phyloP scores from a whole-genome alignment of 2,113 vertebrate genomes.

The Calidris pugnax region DNA sequence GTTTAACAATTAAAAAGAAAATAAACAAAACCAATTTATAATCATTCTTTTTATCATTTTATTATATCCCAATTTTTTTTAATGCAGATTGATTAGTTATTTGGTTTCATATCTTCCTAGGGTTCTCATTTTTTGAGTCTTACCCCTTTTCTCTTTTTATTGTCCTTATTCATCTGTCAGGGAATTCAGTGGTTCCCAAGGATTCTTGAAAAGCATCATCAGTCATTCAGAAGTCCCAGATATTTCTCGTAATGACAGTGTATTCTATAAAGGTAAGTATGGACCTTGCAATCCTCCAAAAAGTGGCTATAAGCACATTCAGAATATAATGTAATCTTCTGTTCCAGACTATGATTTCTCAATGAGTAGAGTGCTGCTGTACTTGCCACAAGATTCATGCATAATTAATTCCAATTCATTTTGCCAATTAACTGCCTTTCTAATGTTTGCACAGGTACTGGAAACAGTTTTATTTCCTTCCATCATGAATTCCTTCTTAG shows the following conservation, averaged over 20 bases:
- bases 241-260: background rate
- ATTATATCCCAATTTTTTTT: background rate
- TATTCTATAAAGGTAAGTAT: background rate
- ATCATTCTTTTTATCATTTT: background rate
- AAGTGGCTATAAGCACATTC: background rate
- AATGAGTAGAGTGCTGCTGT: background rate
- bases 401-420: slow-evolving; percentile 37
- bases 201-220: background rate
- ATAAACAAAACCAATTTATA: background rate
- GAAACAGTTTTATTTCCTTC: background rate
- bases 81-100: background rate
- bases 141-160: background rate
- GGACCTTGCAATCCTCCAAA: background rate
- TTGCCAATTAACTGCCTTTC: slow-evolving; percentile 19
- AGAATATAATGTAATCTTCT: background rate
- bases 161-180: background rate
- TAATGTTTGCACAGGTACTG: background rate
- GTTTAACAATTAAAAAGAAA: background rate
- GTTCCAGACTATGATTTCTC: background rate
- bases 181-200: background rate
- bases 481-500: background rate
- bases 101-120: background rate
- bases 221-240: background rate
- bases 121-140: background rate
- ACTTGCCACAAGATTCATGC: slow-evolving; percentile 12